phyloP scores from a whole-genome alignment of 1,140 invertebrate genomes.

The Leptinotarsa undecemlineata region DNA sequence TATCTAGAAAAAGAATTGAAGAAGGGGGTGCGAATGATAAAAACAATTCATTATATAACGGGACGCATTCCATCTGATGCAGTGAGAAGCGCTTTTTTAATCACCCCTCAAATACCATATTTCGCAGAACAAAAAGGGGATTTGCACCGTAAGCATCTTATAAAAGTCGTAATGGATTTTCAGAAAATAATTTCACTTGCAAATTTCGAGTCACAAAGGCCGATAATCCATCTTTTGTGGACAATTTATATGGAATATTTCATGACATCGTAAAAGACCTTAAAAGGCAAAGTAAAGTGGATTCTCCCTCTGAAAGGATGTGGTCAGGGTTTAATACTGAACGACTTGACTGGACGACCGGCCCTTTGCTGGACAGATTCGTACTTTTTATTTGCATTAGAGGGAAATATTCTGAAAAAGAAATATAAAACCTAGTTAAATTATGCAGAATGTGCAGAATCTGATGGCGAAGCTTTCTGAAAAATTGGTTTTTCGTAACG shows the following conservation, averaged over 20 bases:
- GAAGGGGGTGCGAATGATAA: no score
- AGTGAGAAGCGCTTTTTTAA: not conserved
- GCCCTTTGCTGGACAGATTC: not conserved
- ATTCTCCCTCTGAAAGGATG: constrained; percentile 14
- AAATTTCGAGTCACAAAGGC: constrained; percentile 25
- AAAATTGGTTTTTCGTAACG: no score
- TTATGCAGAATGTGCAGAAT: no score
- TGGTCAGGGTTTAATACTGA: constrained; percentile 8
- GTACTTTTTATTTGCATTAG: constrained; percentile 1
- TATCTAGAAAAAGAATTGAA: no score
- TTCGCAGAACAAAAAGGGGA: not conserved
- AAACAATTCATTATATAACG: no score
- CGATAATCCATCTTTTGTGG: constrained; percentile 27
- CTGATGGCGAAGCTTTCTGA: no score
- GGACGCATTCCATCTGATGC: no score
- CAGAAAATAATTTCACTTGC: constrained; percentile 22
- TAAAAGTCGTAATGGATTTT: constrained; percentile 4
- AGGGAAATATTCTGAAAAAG: not conserved
- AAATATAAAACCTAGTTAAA: no score
- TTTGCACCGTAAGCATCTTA: not conserved
- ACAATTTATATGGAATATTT: constrained; percentile 26
- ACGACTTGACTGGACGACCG: not conserved
- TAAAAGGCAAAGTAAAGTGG: constrained; percentile 12
- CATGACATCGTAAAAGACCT: constrained; percentile 12
- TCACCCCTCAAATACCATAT: not conserved